Evolutionary conservation across 2,888 invertebrate genomes (phyloP).

Genomic region (Eristalis tenax): DNA sequence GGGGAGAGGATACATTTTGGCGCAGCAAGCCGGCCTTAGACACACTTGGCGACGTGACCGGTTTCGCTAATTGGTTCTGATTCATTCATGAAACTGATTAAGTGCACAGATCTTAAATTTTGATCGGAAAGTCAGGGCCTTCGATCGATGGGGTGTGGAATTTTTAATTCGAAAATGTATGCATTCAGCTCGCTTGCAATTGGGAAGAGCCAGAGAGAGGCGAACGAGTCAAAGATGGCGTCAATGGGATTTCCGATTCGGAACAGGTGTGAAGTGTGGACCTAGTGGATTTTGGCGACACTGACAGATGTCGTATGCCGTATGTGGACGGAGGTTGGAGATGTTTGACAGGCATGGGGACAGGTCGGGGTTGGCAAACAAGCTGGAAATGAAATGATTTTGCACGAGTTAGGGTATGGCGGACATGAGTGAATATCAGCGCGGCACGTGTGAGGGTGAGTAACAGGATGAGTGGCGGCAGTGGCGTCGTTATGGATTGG

Average conservation of each 20-base stretch:
- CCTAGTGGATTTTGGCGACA: not conserved
- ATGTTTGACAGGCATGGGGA: not conserved
- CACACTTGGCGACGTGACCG: conserved; percentile 43
- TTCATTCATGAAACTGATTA: conserved; percentile 55
- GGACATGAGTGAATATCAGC: too few species aligned
- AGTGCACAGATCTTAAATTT: conserved; percentile 28
- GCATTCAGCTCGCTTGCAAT: not conserved
- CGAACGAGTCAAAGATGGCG: not conserved
- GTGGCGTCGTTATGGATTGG: too few species aligned
- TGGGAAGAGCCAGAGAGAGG: not conserved
- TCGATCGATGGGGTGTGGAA: conserved; percentile 24
- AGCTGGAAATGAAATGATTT: too few species aligned
- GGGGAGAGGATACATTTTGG: not conserved
- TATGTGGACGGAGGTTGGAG: not conserved
- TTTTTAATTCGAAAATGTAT: conserved; percentile 14
- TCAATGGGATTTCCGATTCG: not conserved
- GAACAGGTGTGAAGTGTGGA: not conserved
- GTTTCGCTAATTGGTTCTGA: conserved; percentile 37
- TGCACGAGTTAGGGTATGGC: too few species aligned
- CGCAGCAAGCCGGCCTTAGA: conserved; percentile 23
- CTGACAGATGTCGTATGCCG: not conserved
- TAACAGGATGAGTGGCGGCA: too few species aligned
- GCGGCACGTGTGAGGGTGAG: too few species aligned
- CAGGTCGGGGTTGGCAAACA: too few species aligned
- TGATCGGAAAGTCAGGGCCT: conserved; percentile 4